Base-by-base conservation (phyloP, 2,113 vertebrate species). In the Casuarius casuarius region DNA sequence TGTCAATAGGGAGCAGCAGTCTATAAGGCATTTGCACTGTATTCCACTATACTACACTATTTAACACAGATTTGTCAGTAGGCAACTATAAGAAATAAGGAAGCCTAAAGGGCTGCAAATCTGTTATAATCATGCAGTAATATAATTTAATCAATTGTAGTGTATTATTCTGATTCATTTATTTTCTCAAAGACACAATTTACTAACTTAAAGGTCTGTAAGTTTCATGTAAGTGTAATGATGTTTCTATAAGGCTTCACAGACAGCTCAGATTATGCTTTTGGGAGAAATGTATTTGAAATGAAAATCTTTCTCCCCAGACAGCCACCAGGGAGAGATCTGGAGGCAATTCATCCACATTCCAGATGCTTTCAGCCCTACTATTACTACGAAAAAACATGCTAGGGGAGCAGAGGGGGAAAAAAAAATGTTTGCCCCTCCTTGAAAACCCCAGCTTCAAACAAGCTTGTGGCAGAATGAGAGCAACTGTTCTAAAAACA, bases 401-500 rank as follows among this genome's bases (percentile, higher is more conserved):
- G 2, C 31, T 76, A 8, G 35, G 52, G 5, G 68, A 80, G 81
- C 14, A 28, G 17, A 33, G 7, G 35, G 8, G 14, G 13, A 10
- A 61, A 28, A 13, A 8, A 54, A 40, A 38, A 20, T 12, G 6
- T 11, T 40, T 42, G 54, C 23, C 5, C 23, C 46, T 56, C 51
- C 6, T 3, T 73, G 84, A 88, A 75, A 80, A 31, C 49, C 33
- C 61, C 38, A 21, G 26, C 59, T 93, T 89, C 67, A 95, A 79
- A 94, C 26, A 8, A 83, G 78, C 9, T 29, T 35, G 52, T 52
- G 88, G 35, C 58, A 74, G 44, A 66, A 51, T 77, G 59, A 95
- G 75, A 91, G 56, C 74, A 84, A 61, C 44, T 56, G 49, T 90
- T 87, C 92, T 82, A 80, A 87, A 72, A 94, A 84, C 9, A 65